Percentiles rank a stretch among this genome's conserved stretches.
These are phyloP conservation scores for Sturnira hondurensis DNA, from an alignment of 2,113 vertebrate genomes.

Conservation along the genomic window DNA sequence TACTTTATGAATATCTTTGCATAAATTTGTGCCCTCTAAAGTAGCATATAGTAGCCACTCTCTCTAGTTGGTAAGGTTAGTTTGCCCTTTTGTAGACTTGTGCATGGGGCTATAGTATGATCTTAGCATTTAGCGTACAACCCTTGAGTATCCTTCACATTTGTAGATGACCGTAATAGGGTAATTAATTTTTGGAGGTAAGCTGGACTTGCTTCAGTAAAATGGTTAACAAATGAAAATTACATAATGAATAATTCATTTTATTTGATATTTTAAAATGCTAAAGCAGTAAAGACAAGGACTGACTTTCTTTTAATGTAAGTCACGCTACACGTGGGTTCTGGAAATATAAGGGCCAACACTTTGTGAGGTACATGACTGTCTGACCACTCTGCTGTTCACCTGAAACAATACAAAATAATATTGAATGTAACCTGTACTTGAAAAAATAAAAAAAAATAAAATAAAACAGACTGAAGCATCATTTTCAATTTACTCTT, in stretches of 20 bases:
- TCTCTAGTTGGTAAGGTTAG: slow-evolving; percentile 22
- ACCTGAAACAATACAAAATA: not conserved
- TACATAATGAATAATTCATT: slow-evolving; percentile 14
- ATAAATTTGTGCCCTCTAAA: slow-evolving; percentile 41
- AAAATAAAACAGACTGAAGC: not conserved
- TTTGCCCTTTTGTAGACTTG: not conserved
- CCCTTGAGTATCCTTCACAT: not conserved
- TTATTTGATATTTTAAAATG: not conserved
- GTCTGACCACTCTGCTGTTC: not conserved
- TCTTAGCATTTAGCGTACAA: not conserved
- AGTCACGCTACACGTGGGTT: not conserved
- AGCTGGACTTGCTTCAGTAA: not conserved
- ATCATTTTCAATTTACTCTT: not conserved
- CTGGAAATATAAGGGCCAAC: not conserved
- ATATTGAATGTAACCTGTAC: not conserved
- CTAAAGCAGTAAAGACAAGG: not conserved
- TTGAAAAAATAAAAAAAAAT: not conserved
- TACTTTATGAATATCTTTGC: slow-evolving; percentile 21
- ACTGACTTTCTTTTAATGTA: slow-evolving; percentile 13
- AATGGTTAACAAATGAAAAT: slow-evolving; percentile 36
- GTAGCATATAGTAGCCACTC: not conserved
- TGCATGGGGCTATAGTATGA: not conserved
- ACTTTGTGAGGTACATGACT: not conserved
- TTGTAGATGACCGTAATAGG: not conserved
- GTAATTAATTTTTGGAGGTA: slow-evolving; percentile 16